Conservation (phyloP, 1,140 invertebrate species). For the Cheumatopsyche charites region DNA sequence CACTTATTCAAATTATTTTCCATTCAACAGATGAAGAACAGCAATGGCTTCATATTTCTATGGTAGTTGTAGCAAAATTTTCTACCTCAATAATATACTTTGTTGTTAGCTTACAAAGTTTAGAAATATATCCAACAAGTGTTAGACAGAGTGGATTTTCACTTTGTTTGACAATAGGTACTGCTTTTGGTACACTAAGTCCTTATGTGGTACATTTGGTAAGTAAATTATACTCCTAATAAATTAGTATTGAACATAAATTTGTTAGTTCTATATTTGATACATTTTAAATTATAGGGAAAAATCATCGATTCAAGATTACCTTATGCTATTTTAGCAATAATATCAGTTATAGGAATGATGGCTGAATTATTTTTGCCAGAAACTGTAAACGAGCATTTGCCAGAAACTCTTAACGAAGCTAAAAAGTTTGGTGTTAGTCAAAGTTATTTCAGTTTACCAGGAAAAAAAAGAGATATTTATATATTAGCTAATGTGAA, state of each 20-base stretch:
- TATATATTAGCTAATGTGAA: slow-evolving; percentile 41
- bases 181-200: slow-evolving; percentile 65
- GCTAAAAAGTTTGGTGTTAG: slow-evolving; percentile 71
- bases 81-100: slow-evolving; percentile 68
- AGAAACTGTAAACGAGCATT: slow-evolving; percentile 71
- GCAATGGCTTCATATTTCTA: slow-evolving; percentile 54
- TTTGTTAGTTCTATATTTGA: background rate
- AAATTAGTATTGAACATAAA: background rate
- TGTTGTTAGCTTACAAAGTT: slow-evolving; percentile 67
- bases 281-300: slow-evolving; percentile 46
- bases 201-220: slow-evolving; percentile 78
- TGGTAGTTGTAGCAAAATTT: slow-evolving; percentile 67
- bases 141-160: slow-evolving; percentile 70
- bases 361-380: slow-evolving; percentile 68
- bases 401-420: slow-evolving; percentile 74
- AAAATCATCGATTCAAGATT: slow-evolving; percentile 52
- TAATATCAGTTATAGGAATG: slow-evolving; percentile 64
- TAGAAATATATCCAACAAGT: slow-evolving; percentile 74
- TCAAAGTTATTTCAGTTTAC: slow-evolving; percentile 64
- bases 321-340: slow-evolving; percentile 65
- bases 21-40: slow-evolving; percentile 50
- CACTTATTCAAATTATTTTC: no score
- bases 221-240: slow-evolving; percentile 52
- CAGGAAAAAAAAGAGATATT: slow-evolving; percentile 50
- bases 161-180: slow-evolving; percentile 66